Base-by-base conservation (phyloP, 2,888 invertebrate species). In the Strigamia transsilvanica region DNA sequence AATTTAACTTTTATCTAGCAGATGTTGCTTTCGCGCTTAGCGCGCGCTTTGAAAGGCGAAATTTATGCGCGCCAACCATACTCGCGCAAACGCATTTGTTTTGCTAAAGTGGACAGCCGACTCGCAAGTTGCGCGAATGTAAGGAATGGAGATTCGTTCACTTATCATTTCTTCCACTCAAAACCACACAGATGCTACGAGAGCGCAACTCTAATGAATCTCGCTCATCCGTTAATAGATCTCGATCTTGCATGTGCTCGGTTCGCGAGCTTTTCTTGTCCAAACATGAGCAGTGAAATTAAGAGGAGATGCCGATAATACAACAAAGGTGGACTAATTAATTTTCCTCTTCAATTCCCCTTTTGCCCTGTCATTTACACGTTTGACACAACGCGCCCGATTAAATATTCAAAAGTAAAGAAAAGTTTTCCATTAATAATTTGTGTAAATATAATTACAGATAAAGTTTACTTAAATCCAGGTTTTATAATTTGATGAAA, bases 291-390 rank as follows among this genome's bases (percentile, higher is more conserved):
- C 61, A 66, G 23, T 23, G 21, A 66, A 66, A 66, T 66, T 66
- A 66, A 66, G 18, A 66, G 10, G 23, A 21, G 61, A 66, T 21
- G 61, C 21, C 61, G 61, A 66, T 46, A 46, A 18, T 66, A 18
- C 12, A 66, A 66, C 61, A 66, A 66, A 66, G 61, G 61, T 66
- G 61, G 61, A 66, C 61, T 66, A 66, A 66, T 66, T 66, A 66
- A 66, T 66, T 66, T 66, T 23, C 61, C 61, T 23, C 61, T 21
- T 66, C 61, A 46, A 46, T 46, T 66, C 61, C 61, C 21, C 61
- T 23, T 66, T 66, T 51, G 61, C 61, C 23, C 61, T 66, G 61
- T 66, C 61, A 66, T 66, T 23, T 66, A 23, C 18, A 66, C 61
- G 21, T 66, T 23, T 66, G 61, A 66, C 21, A 21, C 61, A 66